Evolutionary conservation across 2,113 vertebrate species (phyloP), one percentile per base, ranked within the genome.

Genomic region (Amblyornis subalaris): DNA sequence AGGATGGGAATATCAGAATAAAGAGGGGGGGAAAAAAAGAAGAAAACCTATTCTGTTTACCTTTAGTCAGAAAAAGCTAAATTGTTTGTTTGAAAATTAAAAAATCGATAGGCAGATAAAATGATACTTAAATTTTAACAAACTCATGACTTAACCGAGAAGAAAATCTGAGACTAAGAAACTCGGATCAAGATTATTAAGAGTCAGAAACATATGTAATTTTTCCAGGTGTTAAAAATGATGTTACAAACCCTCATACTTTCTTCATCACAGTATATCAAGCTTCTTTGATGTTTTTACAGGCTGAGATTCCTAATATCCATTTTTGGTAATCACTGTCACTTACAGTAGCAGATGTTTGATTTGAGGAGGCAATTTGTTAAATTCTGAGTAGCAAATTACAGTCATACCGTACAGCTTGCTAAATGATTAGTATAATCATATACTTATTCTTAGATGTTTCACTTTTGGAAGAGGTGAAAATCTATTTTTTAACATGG

Each of bases 371-470:
- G 29, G 47, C 7, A 96, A 78, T 92, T 92, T 19, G 10, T 84
- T 95, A 84, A 88, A 91, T 77, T 86, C 83, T 90, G 42, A 89
- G 60, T 54, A 80, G 72, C 29, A 96, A 94, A 92, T 95, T 89
- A 47, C 16, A 80, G 72, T 77, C 62, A 29, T 50, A 89, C 10
- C 6, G 0, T 62, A 84, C 54, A 92, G 45, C 69, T 81, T 90
- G 38, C 86, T 83, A 93, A 90, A 92, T 90, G 47, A 91, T 94
- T 90, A 89, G 29, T 45, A 24, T 90, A 94, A 95, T 95, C 72
- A 95, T 58, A 75, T n/a, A 51, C 33, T 89, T 91, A 82, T 88
- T 90, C 85, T 82, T 90, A 84, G 76, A 51, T 94, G 22, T 89
- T 81, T 89, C 60, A 58, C 33, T 84, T 92, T 84, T 74, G 23